phyloP scores from a whole-genome alignment of 1,140 invertebrate species.

The Campodea augens region DNA sequence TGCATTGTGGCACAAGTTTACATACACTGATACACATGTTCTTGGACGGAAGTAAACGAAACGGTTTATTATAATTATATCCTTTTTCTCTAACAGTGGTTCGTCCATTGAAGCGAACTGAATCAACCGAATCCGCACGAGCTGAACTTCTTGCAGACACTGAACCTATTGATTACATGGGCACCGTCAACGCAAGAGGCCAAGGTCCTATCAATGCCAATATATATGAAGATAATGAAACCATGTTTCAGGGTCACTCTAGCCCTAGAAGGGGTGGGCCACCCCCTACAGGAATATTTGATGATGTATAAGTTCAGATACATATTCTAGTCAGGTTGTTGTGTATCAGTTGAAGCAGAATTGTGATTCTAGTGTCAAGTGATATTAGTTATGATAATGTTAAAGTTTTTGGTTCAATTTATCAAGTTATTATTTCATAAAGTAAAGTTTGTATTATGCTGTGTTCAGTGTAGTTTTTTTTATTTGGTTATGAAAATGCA shows the following conservation, averaged over 20 bases:
- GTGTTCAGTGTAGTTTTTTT: neutral
- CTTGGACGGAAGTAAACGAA: neutral
- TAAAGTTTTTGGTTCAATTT: neutral
- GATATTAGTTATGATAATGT: too few species aligned
- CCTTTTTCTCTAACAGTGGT: slow-evolving; percentile 19
- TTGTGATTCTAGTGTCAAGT: too few species aligned
- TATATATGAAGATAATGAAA: too few species aligned
- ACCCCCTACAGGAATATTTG: slow-evolving; percentile 60
- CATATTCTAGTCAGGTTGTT: neutral
- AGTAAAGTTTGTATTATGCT: neutral
- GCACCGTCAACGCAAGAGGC: neutral
- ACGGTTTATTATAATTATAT: neutral
- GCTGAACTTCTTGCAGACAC: slow-evolving; percentile 37
- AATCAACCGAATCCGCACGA: slow-evolving; percentile 35
- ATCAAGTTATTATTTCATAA: neutral
- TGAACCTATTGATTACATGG: slow-evolving; percentile 37
- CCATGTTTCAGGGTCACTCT: neutral
- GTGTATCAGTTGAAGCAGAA: too few species aligned
- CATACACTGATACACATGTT: too few species aligned
- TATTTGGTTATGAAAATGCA: too few species aligned
- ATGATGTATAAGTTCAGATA: slow-evolving; percentile 44
- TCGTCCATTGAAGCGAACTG: slow-evolving; percentile 27
- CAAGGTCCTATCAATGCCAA: neutral
- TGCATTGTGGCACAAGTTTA: too few species aligned
- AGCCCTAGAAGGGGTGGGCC: slow-evolving; percentile 27